phyloP scores from a whole-genome alignment of 2,888 invertebrate species.

The Campopleginae sp. region DNA sequence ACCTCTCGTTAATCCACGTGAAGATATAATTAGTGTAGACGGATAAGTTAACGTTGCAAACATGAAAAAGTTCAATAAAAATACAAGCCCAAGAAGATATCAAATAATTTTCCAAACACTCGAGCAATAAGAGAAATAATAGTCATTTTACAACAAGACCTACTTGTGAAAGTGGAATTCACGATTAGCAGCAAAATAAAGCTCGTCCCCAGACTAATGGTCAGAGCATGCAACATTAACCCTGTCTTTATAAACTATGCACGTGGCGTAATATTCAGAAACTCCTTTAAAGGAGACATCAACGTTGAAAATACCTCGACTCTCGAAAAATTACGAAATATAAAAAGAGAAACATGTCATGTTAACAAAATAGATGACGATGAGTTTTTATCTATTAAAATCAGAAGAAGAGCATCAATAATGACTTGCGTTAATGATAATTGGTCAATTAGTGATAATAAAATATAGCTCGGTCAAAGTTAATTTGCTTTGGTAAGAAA shows the following conservation, averaged over 20 bases:
- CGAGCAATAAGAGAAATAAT: slow-evolving; percentile 1
- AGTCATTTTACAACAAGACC: slow-evolving; percentile 26
- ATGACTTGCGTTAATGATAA: neutral
- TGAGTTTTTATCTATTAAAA: no score
- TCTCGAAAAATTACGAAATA: slow-evolving; percentile 7
- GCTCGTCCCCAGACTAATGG: slow-evolving; percentile 13
- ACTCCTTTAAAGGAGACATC: neutral
- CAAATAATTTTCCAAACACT: neutral
- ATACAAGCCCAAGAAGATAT: neutral
- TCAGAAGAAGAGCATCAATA: no score
- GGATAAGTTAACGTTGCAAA: slow-evolving; percentile 4
- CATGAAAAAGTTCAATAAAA: neutral
- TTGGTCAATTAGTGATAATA: neutral
- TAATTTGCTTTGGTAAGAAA: neutral
- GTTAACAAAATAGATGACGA: no score
- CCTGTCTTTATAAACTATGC: slow-evolving; percentile 25
- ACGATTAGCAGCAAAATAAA: slow-evolving; percentile 6
- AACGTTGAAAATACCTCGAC: neutral
- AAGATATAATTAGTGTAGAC: slow-evolving; percentile 48
- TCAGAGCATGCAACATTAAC: slow-evolving; percentile 35
- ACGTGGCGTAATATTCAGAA: slow-evolving; percentile 15
- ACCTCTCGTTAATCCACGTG: slow-evolving; percentile 26
- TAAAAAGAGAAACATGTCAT: neutral
- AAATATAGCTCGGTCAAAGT: neutral
- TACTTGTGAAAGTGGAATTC: slow-evolving; percentile 24